Evolutionary conservation across 1,140 invertebrate genomes (phyloP).

Genomic region (Macrocentrus cingulum): DNA sequence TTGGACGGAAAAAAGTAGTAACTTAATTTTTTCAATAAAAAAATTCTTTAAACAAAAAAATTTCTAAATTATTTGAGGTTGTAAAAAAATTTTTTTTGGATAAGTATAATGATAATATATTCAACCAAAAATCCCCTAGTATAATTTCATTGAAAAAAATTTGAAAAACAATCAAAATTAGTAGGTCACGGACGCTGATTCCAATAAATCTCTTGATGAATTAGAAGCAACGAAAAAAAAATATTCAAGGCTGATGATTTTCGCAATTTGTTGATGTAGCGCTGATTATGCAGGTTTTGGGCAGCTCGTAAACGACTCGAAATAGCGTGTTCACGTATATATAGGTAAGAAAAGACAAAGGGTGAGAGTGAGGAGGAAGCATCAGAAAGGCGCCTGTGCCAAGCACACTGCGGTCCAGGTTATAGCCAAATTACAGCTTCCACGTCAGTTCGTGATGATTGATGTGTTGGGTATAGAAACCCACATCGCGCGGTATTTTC

Average conservation of each 20-base stretch:
- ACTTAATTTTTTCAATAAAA: no score
- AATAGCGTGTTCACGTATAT: slow-evolving; percentile 20
- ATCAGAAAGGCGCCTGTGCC: slow-evolving; percentile 28
- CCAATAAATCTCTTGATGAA: no score
- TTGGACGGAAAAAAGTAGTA: no score
- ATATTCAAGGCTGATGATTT: slow-evolving; percentile 7
- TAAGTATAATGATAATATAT: no score
- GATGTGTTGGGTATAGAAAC: slow-evolving; percentile 44
- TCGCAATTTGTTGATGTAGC: background rate
- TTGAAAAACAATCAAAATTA: no score
- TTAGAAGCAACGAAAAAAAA: no score
- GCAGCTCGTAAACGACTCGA: slow-evolving; percentile 41
- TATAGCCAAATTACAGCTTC: slow-evolving; percentile 59
- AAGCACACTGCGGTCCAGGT: slow-evolving; percentile 35
- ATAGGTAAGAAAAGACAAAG: slow-evolving; percentile 8
- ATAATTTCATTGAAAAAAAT: no score
- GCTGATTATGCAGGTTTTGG: slow-evolving; percentile 39
- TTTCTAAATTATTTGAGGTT: no score
- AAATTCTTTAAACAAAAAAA: no score
- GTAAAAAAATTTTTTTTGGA: no score
- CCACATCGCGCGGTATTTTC: slow-evolving; percentile 42
- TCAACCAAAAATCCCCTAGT: no score
- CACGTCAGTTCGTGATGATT: slow-evolving; percentile 54
- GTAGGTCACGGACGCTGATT: no score
- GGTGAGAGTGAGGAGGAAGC: background rate